These are phyloP conservation scores for Drosophila aff. DNA, from an alignment of 1,140 invertebrate genomes.

Conservation along the genomic window DNA sequence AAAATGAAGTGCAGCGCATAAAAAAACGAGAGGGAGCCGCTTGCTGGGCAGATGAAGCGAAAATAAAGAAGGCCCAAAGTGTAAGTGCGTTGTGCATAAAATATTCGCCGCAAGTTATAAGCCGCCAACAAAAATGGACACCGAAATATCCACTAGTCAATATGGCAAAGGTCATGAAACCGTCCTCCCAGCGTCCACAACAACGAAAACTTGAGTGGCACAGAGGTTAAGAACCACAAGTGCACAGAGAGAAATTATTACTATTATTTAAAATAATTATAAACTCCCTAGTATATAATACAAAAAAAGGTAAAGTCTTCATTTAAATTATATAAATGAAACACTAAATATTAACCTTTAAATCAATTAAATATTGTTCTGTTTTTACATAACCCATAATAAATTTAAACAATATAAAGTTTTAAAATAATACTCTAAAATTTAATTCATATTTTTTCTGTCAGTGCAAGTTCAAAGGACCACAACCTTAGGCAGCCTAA, in stretches of 20 bases:
- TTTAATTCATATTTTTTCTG: background rate
- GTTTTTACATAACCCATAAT: background rate
- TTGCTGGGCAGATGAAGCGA: conserved; percentile 30
- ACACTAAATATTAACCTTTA: background rate
- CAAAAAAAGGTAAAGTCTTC: too few relatives aligned
- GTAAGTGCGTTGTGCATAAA: conserved; percentile 77
- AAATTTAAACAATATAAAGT: background rate
- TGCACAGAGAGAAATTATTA: background rate
- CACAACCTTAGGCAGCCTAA: conserved; percentile 59
- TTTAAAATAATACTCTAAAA: background rate
- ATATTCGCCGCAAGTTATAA: conserved; percentile 74
- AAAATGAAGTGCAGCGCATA: conserved; percentile 80
- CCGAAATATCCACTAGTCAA: conserved; percentile 70
- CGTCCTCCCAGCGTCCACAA: conserved; percentile 17
- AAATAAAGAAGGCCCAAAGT: conserved; percentile 37
- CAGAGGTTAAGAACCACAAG: conserved; percentile 11
- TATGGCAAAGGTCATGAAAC: conserved; percentile 70
- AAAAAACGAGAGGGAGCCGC: conserved; percentile 42
- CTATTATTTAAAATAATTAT: too few relatives aligned
- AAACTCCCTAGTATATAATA: too few relatives aligned
- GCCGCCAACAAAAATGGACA: conserved; percentile 72
- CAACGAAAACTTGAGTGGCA: conserved; percentile 12
- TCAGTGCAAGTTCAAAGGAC: conserved; percentile 16
- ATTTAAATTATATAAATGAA: background rate
- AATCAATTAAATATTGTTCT: background rate